Conservation (phyloP, 2,888 invertebrate species). For the Alloplasta piceator region DNA sequence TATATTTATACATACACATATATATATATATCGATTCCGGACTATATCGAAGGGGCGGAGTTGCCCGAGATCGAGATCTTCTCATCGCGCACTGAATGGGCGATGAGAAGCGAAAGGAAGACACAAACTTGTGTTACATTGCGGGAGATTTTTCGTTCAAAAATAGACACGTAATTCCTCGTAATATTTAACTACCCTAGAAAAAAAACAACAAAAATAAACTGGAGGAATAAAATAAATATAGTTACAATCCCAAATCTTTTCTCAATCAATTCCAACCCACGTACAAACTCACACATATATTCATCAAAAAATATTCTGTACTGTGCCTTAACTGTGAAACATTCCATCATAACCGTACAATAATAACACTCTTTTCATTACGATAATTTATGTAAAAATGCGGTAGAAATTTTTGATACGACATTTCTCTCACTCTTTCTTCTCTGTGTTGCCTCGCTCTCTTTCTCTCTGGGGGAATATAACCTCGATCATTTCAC, state of each 20-base stretch:
- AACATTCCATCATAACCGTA: conserved; percentile 57
- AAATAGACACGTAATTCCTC: background rate
- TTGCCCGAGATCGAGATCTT: conserved; percentile 37
- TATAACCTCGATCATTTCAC: conserved; percentile 39
- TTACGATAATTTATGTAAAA: conserved; percentile 59
- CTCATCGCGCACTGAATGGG: background rate
- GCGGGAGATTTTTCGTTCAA: background rate
- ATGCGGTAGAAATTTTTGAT: conserved; percentile 22
- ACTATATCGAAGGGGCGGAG: conserved; percentile 57
- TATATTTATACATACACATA: background rate
- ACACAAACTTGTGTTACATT: conserved; percentile 12
- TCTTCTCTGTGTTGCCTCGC: conserved; percentile 6
- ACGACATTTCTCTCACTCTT: conserved; percentile 6
- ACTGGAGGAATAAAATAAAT: too few species aligned
- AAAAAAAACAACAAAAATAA: background rate
- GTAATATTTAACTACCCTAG: background rate
- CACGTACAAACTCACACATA: background rate
- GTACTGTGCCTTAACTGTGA: background rate
- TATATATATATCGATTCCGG: conserved; percentile 36
- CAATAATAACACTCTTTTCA: conserved; percentile 47
- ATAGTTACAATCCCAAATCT: background rate
- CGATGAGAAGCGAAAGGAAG: conserved; percentile 25
- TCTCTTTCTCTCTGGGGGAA: conserved; percentile 4
- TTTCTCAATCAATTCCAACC: background rate
- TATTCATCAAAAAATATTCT: too few species aligned